A percentile compares a stretch with the other conserved stretches of the same genome.
Evolutionary conservation across 2,113 vertebrate species (phyloP).

Genomic region (Promerops cafer): DNA sequence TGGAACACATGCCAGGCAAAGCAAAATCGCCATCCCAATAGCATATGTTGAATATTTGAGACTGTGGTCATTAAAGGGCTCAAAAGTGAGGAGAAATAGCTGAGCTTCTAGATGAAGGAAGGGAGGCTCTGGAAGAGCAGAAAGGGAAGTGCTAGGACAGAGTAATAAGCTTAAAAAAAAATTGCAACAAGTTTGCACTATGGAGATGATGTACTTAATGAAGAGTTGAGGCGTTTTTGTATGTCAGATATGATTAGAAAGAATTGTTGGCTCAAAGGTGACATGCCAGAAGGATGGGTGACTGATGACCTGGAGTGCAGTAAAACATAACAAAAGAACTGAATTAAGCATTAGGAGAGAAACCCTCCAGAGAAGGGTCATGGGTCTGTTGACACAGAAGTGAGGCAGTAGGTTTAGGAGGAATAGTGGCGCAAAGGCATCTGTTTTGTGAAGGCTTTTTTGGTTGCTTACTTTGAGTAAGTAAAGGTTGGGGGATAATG

Average conservation of each 20-base stretch:
- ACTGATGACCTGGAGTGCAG: not conserved
- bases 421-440: not conserved
- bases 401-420: not conserved
- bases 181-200: not conserved
- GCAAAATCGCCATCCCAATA: not conserved
- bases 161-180: not conserved
- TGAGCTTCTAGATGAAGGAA: not conserved
- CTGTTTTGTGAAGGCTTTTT: not conserved
- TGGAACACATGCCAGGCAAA: not conserved
- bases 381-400: not conserved
- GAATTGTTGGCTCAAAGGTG: not conserved
- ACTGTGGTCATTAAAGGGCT: not conserved
- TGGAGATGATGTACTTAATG: not conserved
- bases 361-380: too few species aligned
- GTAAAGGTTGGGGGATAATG: not conserved
- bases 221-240: not conserved
- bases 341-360: not conserved
- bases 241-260: not conserved
- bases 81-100: not conserved
- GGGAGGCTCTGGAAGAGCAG: not conserved
- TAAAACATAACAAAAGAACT: not conserved
- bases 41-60: not conserved
- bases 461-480: not conserved
- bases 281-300: not conserved
- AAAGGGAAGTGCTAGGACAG: not conserved